phyloP scores from a whole-genome alignment of 2,113 vertebrate species.

The Gobiocypris rarus region DNA sequence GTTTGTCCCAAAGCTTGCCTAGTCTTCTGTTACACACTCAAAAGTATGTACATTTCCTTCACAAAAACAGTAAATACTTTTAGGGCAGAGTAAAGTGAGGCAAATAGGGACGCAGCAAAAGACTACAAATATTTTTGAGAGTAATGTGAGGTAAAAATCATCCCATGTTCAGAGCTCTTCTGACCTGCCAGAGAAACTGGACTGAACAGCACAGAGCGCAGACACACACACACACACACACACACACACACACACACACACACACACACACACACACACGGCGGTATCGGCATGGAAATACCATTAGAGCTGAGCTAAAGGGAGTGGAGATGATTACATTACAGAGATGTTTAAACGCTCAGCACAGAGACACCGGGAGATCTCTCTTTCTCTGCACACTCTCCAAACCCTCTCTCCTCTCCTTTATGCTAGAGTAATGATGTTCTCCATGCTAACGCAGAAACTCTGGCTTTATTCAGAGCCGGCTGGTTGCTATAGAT shows the following conservation, averaged over 20 bases:
- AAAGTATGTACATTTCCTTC: too few relatives aligned
- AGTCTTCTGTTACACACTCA: too few relatives aligned
- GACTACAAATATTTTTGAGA: too few relatives aligned
- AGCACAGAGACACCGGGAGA: background rate
- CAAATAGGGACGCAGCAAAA: too few relatives aligned
- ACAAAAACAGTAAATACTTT: too few relatives aligned
- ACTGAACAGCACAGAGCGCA: background rate
- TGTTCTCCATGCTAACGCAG: conserved; percentile 34
- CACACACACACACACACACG: too few relatives aligned
- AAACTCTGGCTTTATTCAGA: conserved; percentile 60
- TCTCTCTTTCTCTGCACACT: background rate
- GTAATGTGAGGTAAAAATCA: too few relatives aligned
- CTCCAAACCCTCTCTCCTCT: background rate
- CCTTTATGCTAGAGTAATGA: conserved; percentile 49
- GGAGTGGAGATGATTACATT: conserved; percentile 61
- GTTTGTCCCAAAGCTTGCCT: too few relatives aligned
- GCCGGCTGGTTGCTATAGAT: conserved; percentile 72
- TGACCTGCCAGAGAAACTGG: too few relatives aligned
- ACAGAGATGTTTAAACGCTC: conserved; percentile 63
- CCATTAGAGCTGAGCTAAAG: conserved; percentile 63
- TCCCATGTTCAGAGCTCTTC: too few relatives aligned
- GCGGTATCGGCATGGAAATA: conserved; percentile 1
- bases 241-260: conserved; percentile 5
- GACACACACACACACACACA: background rate
- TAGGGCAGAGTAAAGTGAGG: too few relatives aligned